phyloP scores from a whole-genome alignment of 2,888 invertebrate genomes.

The Microplitis manilae region DNA sequence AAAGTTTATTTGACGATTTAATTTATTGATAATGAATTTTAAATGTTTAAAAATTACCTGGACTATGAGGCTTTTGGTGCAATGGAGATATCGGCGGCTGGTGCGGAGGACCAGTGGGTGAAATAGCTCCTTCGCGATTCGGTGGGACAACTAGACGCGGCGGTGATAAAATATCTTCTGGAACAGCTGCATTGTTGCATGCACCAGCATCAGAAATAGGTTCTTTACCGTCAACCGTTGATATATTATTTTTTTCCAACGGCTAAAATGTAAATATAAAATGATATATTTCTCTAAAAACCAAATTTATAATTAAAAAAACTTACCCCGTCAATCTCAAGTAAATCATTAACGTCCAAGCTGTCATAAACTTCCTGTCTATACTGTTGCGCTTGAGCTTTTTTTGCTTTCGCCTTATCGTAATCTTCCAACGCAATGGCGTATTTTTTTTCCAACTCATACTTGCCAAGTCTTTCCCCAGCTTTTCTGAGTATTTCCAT shows the following conservation, averaged over 20 bases:
- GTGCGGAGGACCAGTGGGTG: conserved; percentile 70
- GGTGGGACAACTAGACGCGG: conserved; percentile 65
- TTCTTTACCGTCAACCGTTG: conserved; percentile 62
- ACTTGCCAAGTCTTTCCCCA: conserved; percentile 91
- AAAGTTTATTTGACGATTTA: not conserved
- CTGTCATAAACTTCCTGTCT: conserved; percentile 83
- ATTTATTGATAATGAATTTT: not conserved
- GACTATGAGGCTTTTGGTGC: conserved; percentile 73
- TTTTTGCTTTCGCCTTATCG: conserved; percentile 89
- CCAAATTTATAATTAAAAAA: not conserved
- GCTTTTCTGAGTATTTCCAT: conserved; percentile 87
- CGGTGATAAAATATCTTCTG: conserved; percentile 63
- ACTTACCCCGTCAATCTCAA: conserved; percentile 83
- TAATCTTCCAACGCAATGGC: conserved; percentile 95
- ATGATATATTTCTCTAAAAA: not conserved
- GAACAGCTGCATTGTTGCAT: conserved; percentile 49
- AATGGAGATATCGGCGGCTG: conserved; percentile 74
- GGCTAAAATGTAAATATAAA: conserved; percentile 52
- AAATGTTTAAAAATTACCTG: conserved; percentile 63
- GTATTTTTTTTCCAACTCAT: conserved; percentile 91
- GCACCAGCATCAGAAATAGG: conserved; percentile 55
- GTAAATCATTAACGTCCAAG: conserved; percentile 82
- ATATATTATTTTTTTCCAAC: conserved; percentile 66
- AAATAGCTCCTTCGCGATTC: conserved; percentile 70
- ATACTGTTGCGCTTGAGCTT: conserved; percentile 91